These are phyloP conservation scores for Blastobasis adustella DNA, from an alignment of 2,888 invertebrate species.

Conservation along the genomic window DNA sequence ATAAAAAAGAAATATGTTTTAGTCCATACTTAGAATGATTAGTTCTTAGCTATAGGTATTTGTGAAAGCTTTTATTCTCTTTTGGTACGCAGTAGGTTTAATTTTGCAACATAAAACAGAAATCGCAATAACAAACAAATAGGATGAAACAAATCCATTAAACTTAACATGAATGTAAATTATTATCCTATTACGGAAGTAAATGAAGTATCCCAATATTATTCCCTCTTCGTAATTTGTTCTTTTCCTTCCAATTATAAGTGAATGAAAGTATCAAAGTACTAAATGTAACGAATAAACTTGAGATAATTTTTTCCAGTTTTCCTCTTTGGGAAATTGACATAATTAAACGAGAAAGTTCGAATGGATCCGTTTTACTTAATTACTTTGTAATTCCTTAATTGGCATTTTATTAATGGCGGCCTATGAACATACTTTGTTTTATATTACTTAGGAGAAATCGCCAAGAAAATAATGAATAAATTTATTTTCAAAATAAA, in stretches of 20 bases:
- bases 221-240: slow-evolving; percentile 38
- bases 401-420: slow-evolving; percentile 20
- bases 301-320: slow-evolving; percentile 29
- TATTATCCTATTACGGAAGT: slow-evolving; percentile 46
- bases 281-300: slow-evolving; percentile 31
- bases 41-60: too few species aligned
- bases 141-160: slow-evolving; percentile 25
- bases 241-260: slow-evolving; percentile 41
- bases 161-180: slow-evolving; percentile 36
- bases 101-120: too few species aligned
- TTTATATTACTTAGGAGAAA: too few species aligned
- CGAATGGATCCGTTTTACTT: slow-evolving; percentile 26
- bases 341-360: slow-evolving; percentile 33
- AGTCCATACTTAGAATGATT: too few species aligned
- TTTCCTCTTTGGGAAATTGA: slow-evolving; percentile 28
- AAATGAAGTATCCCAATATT: slow-evolving; percentile 42
- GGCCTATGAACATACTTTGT: background rate
- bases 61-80: too few species aligned
- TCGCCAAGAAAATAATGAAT: too few species aligned
- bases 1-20: too few species aligned
- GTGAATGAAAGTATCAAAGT: slow-evolving; percentile 35
- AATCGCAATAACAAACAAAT: too few species aligned
- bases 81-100: too few species aligned
- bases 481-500: too few species aligned
- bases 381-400: slow-evolving; percentile 29